Percentiles rank a stretch among this genome's conserved stretches.
Evolutionary conservation across 2,797 vertebrate genomes (phyloP).

Genomic region (Oryzias dopingdopingensis): DNA sequence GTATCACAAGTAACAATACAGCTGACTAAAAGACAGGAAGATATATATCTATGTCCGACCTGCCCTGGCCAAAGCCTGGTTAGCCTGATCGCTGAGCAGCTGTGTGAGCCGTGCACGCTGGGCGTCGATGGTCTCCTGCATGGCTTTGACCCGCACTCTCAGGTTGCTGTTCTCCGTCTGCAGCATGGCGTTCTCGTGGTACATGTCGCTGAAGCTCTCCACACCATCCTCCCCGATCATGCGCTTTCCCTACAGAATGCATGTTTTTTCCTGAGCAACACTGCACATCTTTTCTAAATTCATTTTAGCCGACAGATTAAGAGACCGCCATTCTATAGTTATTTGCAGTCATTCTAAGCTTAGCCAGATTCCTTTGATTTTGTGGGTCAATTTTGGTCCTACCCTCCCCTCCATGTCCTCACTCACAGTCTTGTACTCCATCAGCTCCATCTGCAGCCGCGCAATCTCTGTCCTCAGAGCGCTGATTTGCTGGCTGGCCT

Average conservation of each 20-base stretch:
- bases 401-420: no score
- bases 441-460: conserved; percentile 94
- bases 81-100: conserved; percentile 90
- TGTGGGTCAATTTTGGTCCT: no score
- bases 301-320: no score
- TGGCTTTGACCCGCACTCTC: conserved; percentile 91
- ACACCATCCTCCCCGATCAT: conserved; percentile 90
- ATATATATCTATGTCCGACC: conserved; percentile 65
- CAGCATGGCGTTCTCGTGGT: conserved; percentile 94
- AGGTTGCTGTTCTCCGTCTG: conserved; percentile 94
- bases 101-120: conserved; percentile 87
- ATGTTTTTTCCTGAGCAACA: background rate
- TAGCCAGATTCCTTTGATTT: no score
- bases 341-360: no score
- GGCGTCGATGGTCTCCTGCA: conserved; percentile 92
- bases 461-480: conserved; percentile 91
- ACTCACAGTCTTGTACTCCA: conserved; percentile 94
- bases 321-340: no score
- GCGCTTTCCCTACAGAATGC: conserved; percentile 84
- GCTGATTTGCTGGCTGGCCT: conserved; percentile 95
- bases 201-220: conserved; percentile 97
- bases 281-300: no score
- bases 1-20: no score
- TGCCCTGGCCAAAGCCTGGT: conserved; percentile 85
- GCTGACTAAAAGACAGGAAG: no score